These are phyloP conservation scores for Onychostruthus taczanowskii DNA, from an alignment of 2,113 vertebrate genomes.

Conservation along the genomic window DNA sequence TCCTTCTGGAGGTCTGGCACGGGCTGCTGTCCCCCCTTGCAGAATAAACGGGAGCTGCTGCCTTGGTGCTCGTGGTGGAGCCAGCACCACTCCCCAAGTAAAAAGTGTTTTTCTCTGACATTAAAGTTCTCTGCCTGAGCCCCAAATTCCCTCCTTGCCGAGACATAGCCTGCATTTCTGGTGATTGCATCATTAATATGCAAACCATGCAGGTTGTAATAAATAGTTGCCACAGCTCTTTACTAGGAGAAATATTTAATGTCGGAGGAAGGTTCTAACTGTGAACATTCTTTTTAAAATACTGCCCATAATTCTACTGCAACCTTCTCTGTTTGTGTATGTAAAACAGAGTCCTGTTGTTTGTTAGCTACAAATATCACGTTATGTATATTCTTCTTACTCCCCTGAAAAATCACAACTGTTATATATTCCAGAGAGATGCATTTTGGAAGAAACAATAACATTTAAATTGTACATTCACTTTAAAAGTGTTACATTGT, in stretches of 20 bases:
- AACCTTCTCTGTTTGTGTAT: not conserved
- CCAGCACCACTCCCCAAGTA: fast-evolving
- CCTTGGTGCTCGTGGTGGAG: not conserved
- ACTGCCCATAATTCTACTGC: slow-evolving; percentile 26
- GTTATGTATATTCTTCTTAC: not conserved
- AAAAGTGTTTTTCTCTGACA: not conserved
- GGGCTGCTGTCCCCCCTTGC: not conserved
- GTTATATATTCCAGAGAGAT: not conserved
- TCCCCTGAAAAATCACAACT: not conserved
- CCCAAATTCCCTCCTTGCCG: not conserved
- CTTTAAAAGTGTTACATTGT: not conserved
- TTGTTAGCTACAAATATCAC: not conserved
- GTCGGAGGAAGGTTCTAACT: not conserved
- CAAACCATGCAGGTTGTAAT: not conserved
- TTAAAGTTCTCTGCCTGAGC: not conserved
- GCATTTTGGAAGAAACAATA: not conserved
- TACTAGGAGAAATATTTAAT: not conserved
- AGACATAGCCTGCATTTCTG: not conserved
- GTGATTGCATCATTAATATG: not conserved
- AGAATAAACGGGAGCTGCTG: not conserved
- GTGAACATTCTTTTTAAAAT: slow-evolving; percentile 16
- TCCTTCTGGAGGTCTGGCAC: not conserved
- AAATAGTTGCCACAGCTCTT: not conserved
- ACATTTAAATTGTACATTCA: not conserved
- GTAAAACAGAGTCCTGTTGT: not conserved